Evolutionary conservation across 2,797 vertebrate genomes (phyloP), one percentile per base, ranked within the genome.

Genomic region (Ispidina picta): DNA sequence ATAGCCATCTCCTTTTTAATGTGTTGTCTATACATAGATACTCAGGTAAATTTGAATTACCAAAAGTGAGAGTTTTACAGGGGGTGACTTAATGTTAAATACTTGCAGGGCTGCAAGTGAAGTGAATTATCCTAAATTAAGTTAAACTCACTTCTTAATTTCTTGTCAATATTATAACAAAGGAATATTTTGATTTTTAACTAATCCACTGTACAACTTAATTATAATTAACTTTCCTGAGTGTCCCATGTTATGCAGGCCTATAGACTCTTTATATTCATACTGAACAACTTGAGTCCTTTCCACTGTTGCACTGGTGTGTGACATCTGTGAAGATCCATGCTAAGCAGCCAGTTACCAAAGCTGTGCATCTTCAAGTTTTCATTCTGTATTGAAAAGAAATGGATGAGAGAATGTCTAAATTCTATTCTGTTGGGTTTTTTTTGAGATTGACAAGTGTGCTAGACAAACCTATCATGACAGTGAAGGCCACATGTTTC

Each of bases 1-100:
- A 52, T 35, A 31, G 69, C 72, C 29, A 48, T 85, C 92, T 82
- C 31, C 17, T 88, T 80, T 83, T 86, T 90, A 75, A 87, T 74
- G 19, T 88, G 31, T 88, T 85, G 44, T 90, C 69, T 88, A 26
- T 84, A 84, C 29, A 56, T 89, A 92, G 78, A 77, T 96, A 90
- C 91, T 94, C 91, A 94, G 94, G 92, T 95, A 91, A 95, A 94
- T 93, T 73, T 64, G 79, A 90, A 71, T 89, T 90, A 90, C 92
- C 91, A 87, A 94, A 93, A 93, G 91, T 74, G 52, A 83, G 73
- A 76, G 46, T 90, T 93, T 93, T 83, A 55, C 62, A 68, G 91
- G 92, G 78, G 69, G 95, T 92, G 58, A 48, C 73, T 68, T 94
- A 25, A 76, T 41, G 12, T 70, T 79, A 68, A 89, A 71, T 70